phyloP scores from a whole-genome alignment of 2,113 vertebrate genomes.

The Percopsis transmontana region DNA sequence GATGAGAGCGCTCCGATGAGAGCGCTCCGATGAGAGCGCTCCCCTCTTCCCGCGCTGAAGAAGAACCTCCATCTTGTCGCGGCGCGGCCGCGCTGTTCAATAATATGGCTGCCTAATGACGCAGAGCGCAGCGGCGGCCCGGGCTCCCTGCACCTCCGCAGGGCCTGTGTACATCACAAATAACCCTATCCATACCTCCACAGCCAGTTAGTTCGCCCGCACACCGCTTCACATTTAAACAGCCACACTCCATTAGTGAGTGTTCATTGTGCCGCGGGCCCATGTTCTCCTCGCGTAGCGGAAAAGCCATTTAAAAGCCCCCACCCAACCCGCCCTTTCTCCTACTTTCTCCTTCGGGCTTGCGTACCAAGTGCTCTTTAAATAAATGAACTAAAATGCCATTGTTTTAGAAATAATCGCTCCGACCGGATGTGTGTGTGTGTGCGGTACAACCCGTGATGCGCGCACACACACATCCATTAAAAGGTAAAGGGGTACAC shows the following conservation, averaged over 20 bases:
- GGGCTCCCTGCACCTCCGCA: not conserved
- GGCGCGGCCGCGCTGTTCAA: no score
- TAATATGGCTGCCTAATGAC: no score
- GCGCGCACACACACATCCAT: not conserved
- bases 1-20: no score
- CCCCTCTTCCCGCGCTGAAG: no score
- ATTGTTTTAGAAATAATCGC: constrained; percentile 61
- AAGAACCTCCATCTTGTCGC: no score
- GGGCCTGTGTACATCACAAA: constrained; percentile 1
- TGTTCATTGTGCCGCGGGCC: constrained; percentile 67
- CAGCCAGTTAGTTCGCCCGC: constrained; percentile 60
- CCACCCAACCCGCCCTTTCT: constrained; percentile 25
- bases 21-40: no score
- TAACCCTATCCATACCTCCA: constrained; percentile 55
- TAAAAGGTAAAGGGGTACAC: not conserved
- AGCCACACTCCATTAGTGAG: constrained; percentile 70
- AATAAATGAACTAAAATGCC: constrained; percentile 56
- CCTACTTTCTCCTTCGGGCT: constrained; percentile 55
- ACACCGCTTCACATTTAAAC: constrained; percentile 54
- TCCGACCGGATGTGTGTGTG: constrained; percentile 30
- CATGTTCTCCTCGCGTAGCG: constrained; percentile 54
- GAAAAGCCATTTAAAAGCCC: constrained; percentile 57
- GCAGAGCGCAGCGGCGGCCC: no score
- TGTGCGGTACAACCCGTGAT: constrained; percentile 32
- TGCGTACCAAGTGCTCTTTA: constrained; percentile 59